phyloP scores from a whole-genome alignment of 2,113 vertebrate genomes.

The Percopsis transmontana region DNA sequence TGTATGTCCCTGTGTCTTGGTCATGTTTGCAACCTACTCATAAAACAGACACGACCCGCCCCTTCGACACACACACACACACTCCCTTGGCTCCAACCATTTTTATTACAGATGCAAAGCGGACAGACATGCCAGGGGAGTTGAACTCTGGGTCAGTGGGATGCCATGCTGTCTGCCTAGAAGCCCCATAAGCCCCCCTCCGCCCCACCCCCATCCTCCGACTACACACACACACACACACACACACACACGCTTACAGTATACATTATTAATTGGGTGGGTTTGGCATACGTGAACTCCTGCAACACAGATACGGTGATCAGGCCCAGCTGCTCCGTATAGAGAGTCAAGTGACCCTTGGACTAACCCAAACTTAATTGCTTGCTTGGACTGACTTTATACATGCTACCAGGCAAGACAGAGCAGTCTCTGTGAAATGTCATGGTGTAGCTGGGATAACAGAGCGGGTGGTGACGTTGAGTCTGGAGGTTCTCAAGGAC shows the following conservation, averaged over 20 bases:
- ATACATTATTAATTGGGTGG: constrained; percentile 24
- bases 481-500: constrained; percentile 17
- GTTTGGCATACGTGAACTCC: constrained; percentile 2
- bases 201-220: background rate
- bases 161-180: constrained; percentile 19
- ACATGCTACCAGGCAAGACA: constrained; percentile 5
- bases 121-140: constrained; percentile 33
- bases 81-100: constrained; percentile 1
- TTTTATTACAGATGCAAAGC: background rate
- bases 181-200: constrained; percentile 15
- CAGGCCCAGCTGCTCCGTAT: constrained; percentile 33
- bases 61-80: constrained; percentile 7
- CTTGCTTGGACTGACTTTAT: constrained; percentile 27
- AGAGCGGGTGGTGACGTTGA: background rate
- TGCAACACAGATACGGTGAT: constrained; percentile 27
- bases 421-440: constrained; percentile 17
- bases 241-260: constrained; percentile 5
- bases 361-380: constrained; percentile 17
- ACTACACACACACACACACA: constrained; percentile 13
- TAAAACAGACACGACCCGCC: background rate
- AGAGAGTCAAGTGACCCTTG: background rate
- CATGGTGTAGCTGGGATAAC: constrained; percentile 5
- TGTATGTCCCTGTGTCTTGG: background rate
- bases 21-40: constrained; percentile 14
- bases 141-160: constrained; percentile 34